Evolutionary conservation across 1,140 invertebrate species (phyloP).

Genomic region (Lutraria rhynchaena): DNA sequence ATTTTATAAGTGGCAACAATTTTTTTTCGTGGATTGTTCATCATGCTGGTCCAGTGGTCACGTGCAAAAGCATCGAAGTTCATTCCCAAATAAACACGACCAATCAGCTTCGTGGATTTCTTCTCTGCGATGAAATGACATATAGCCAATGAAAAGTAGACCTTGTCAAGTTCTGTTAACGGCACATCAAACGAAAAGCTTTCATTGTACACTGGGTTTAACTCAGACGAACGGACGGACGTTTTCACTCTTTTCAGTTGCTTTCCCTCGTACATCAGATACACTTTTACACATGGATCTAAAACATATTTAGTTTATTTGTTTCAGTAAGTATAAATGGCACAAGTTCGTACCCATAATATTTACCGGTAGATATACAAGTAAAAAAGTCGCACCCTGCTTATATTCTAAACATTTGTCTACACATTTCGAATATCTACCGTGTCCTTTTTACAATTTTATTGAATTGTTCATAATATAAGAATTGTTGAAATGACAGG

Average conservation of each 20-base stretch:
- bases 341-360: no score
- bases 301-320: constrained; percentile 55
- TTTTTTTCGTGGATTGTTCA: constrained; percentile 69
- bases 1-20: constrained; percentile 57
- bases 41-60: constrained; percentile 70
- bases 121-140: constrained; percentile 87
- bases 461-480: no score
- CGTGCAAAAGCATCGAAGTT: constrained; percentile 67
- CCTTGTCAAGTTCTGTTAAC: constrained; percentile 89
- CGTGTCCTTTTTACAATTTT: no score
- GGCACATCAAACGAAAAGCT: constrained; percentile 85
- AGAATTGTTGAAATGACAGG: no score
- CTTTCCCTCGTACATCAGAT: constrained; percentile 84
- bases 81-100: constrained; percentile 70
- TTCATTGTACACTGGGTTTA: constrained; percentile 85
- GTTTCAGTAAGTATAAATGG: no score
- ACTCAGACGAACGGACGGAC: constrained; percentile 81
- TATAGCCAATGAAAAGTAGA: constrained; percentile 93
- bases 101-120: constrained; percentile 62
- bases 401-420: no score
- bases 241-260: constrained; percentile 85
- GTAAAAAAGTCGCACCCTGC: no score
- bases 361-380: no score
- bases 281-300: constrained; percentile 86
- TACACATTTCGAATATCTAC: no score